Evolutionary conservation across 2,797 vertebrate genomes (phyloP).

Genomic region (Syndactyla subalaris): DNA sequence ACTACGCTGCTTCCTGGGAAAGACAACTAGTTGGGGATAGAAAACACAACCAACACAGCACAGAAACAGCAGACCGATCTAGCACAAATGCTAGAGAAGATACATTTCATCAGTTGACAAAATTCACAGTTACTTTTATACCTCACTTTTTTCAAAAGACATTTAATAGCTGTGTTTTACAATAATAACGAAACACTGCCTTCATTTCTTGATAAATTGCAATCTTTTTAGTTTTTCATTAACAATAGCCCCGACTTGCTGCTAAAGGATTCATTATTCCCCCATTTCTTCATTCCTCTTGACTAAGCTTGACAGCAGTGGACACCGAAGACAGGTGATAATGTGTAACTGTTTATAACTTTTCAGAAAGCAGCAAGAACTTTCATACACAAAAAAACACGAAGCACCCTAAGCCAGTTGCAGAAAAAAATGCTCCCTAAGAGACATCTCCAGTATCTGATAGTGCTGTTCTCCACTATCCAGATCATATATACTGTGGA

Average conservation of each 20-base stretch:
- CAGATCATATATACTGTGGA: not conserved
- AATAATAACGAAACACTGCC: not conserved
- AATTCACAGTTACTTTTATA: not conserved
- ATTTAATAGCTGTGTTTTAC: not conserved
- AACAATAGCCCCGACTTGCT: rapidly evolving
- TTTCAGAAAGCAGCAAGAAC: not conserved
- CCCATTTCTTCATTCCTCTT: not conserved
- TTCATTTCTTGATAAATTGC: not conserved
- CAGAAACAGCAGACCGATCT: not conserved
- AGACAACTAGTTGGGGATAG: not conserved
- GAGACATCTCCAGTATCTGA: not conserved
- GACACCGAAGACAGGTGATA: not conserved
- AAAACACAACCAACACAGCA: not conserved
- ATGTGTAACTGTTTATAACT: not conserved
- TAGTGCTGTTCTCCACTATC: not conserved
- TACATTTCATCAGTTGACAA: not conserved
- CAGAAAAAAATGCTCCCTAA: not conserved
- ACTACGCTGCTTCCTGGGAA: not conserved
- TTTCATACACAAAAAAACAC: not conserved
- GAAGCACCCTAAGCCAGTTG: not conserved
- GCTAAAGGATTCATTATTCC: not conserved
- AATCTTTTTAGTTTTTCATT: not conserved
- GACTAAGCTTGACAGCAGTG: not conserved
- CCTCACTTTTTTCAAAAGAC: not conserved
- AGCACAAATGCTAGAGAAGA: not conserved